phyloP scores from a whole-genome alignment of 2,888 invertebrate species.

The Lacanobia wlatinum region DNA sequence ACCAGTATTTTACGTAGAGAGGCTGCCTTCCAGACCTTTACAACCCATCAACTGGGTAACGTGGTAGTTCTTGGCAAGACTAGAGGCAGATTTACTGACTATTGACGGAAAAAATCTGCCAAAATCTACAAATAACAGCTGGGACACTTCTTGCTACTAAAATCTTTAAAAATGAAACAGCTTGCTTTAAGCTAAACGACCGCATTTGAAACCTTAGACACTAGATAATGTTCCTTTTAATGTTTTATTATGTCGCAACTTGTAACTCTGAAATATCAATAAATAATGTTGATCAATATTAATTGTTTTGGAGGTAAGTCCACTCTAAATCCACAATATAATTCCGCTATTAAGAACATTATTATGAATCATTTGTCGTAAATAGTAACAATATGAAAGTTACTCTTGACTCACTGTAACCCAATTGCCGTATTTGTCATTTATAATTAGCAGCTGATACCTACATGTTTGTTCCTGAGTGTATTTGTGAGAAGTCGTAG shows the following conservation, averaged over 20 bases:
- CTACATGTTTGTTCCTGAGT: background rate
- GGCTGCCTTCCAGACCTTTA: too few species aligned
- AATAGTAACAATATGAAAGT: conserved; percentile 9
- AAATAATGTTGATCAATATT: background rate
- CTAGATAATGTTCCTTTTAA: background rate
- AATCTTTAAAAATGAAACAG: too few species aligned
- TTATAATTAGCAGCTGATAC: conserved; percentile 49
- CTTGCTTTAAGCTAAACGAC: background rate
- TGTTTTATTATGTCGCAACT: conserved; percentile 8
- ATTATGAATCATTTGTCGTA: conserved; percentile 35
- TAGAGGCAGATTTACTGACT: too few species aligned
- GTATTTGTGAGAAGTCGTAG: background rate
- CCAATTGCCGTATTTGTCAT: conserved; percentile 49
- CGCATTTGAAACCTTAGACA: background rate
- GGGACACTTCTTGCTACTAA: too few species aligned
- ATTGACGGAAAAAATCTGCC: too few species aligned
- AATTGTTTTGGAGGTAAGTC: background rate
- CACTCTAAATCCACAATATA: background rate
- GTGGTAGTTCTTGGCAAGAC: too few species aligned
- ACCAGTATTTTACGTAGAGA: too few species aligned
- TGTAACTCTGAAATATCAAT: background rate
- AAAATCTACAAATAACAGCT: too few species aligned
- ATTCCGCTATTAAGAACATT: conserved; percentile 1
- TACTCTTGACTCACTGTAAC: conserved; percentile 16
- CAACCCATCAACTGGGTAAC: too few species aligned